Evolutionary conservation across 1,140 invertebrate species (phyloP).

Genomic region (Anadara kagoshimensis): DNA sequence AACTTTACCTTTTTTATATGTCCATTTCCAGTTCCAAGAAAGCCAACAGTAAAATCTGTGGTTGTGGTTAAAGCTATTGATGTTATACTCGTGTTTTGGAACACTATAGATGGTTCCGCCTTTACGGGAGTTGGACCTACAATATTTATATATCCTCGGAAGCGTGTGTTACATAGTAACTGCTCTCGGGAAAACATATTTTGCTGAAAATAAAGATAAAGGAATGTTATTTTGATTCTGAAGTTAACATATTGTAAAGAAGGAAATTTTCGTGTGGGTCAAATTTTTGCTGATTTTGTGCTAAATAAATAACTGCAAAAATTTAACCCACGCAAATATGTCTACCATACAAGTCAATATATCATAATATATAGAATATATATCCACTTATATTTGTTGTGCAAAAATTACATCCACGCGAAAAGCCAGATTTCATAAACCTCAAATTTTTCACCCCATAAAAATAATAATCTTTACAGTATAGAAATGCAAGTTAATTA

Average conservation of each 20-base stretch:
- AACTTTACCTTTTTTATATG: conserved; percentile 91
- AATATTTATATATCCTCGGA: conserved; percentile 49
- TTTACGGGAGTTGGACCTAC: conserved; percentile 43
- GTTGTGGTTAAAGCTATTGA: conserved; percentile 95
- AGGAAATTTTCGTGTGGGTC: too few relatives aligned
- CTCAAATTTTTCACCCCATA: too few relatives aligned
- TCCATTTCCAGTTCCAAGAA: conserved; percentile 92
- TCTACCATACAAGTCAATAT: too few relatives aligned
- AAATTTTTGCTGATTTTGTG: too few relatives aligned
- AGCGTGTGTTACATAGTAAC: conserved; percentile 47
- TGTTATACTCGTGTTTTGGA: conserved; percentile 77
- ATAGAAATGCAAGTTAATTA: too few relatives aligned
- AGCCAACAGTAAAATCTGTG: conserved; percentile 96
- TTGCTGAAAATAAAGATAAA: conserved; percentile 38
- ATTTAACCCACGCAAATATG: too few relatives aligned
- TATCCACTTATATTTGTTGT: neutral
- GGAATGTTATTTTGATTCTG: neutral
- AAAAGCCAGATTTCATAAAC: too few relatives aligned
- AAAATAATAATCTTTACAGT: too few relatives aligned
- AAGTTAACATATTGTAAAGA: too few relatives aligned
- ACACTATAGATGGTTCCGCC: conserved; percentile 38
- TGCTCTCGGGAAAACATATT: conserved; percentile 39
- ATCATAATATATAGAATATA: too few relatives aligned
- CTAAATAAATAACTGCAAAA: too few relatives aligned
- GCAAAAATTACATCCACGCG: neutral